Evolutionary conservation across 2,797 vertebrate genomes (phyloP).

Genomic region (Anas flavirostris): DNA sequence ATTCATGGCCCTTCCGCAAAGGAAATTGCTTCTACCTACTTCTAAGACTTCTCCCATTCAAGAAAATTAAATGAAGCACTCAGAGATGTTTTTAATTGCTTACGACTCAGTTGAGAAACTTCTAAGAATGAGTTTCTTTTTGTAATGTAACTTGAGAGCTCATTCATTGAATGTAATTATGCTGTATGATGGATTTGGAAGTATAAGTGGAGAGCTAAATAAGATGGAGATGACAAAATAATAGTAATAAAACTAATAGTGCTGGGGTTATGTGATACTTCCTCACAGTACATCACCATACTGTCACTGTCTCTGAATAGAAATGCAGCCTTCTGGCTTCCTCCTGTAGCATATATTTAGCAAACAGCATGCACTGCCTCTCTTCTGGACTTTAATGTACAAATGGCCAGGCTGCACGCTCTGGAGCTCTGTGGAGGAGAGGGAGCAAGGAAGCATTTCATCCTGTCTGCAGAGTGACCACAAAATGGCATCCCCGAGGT

Average conservation of each 20-base stretch:
- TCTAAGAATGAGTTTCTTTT: constrained; percentile 69
- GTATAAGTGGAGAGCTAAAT: constrained; percentile 51
- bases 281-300: background rate
- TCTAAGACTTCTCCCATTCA: constrained; percentile 63
- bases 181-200: constrained; percentile 59
- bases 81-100: constrained; percentile 68
- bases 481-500: background rate
- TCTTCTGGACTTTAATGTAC: background rate
- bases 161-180: constrained; percentile 66
- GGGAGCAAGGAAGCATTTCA: background rate
- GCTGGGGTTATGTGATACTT: constrained; percentile 43
- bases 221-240: constrained; percentile 72
- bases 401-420: background rate
- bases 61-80: constrained; percentile 61
- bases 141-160: constrained; percentile 68
- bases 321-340: background rate
- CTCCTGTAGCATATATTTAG: background rate
- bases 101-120: constrained; percentile 69
- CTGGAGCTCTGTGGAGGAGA: background rate
- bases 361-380: background rate
- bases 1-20: constrained; percentile 57
- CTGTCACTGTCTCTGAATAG: background rate
- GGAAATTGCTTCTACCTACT: constrained; percentile 74
- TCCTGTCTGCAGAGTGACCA: background rate
- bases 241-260: constrained; percentile 58